Conservation (phyloP, 2,113 vertebrate species). For the Amazona vittata region DNA sequence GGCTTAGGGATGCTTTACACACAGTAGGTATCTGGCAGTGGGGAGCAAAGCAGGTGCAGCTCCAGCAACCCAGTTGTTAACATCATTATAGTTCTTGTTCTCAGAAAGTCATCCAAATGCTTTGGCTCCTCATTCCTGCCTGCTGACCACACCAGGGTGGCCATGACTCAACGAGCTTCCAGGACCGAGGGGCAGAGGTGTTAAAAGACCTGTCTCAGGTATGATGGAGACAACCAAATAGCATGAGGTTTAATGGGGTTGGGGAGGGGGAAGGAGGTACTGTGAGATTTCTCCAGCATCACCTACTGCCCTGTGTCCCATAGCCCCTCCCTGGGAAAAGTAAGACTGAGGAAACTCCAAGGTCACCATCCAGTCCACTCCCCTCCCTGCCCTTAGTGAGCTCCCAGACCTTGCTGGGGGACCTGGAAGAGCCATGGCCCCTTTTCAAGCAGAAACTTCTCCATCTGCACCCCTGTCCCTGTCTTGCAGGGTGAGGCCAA, state of each 20-base stretch:
- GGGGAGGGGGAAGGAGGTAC: not conserved
- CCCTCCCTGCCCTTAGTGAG: not conserved
- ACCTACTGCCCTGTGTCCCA: not conserved
- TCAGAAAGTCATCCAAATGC: not conserved
- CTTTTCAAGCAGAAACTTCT: not conserved
- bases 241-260: not conserved
- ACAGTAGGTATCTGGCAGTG: not conserved
- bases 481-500: conserved; percentile 43
- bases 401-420: not conserved
- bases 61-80: not conserved
- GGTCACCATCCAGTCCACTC: not conserved
- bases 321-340: not conserved
- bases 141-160: not conserved
- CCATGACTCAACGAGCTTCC: not conserved
- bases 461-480: not conserved
- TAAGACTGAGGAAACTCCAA: not conserved
- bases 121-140: not conserved
- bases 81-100: not conserved
- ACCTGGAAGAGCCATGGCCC: not conserved
- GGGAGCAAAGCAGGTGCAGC: not conserved
- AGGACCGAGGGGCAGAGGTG: not conserved
- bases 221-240: not conserved
- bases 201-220: conserved; percentile 42
- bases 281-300: not conserved
- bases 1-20: not conserved